Evolutionary conservation across 2,888 invertebrate genomes (phyloP).

Genomic region (Synanthedon myopaeformis): DNA sequence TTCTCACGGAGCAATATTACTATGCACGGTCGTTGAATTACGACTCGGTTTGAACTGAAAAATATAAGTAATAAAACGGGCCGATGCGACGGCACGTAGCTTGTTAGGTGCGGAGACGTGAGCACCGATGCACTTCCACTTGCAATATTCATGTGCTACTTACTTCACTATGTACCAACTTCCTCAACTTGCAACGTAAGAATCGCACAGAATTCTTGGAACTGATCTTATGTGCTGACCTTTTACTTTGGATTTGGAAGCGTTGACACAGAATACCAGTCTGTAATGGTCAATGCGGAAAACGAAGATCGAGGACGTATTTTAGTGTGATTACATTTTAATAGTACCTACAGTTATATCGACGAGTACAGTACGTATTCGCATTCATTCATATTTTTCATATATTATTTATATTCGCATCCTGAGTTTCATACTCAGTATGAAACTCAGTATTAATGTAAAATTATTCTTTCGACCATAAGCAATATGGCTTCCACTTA

Average conservation of each 20-base stretch:
- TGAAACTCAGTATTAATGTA: no score
- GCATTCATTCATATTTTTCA: no score
- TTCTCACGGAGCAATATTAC: not conserved
- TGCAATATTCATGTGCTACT: not conserved
- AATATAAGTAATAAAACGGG: conserved; percentile 46
- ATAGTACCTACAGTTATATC: no score
- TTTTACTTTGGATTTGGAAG: not conserved
- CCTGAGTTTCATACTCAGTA: no score
- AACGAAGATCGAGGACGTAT: no score
- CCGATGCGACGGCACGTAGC: conserved; percentile 52
- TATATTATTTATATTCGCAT: no score
- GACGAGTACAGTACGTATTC: no score
- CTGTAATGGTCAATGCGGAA: no score
- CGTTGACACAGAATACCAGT: not conserved
- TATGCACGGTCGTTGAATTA: not conserved
- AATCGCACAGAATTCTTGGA: not conserved
- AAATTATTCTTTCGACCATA: no score
- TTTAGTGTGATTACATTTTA: no score
- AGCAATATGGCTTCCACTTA: no score
- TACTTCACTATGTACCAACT: not conserved
- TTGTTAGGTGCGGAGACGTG: conserved; percentile 32
- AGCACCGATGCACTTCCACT: conserved; percentile 4
- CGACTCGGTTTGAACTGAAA: conserved; percentile 16
- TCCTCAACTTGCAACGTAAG: not conserved
- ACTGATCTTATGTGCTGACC: not conserved